phyloP scores from a whole-genome alignment of 1,140 invertebrate species.

The Holcopasites calliopsidis region DNA sequence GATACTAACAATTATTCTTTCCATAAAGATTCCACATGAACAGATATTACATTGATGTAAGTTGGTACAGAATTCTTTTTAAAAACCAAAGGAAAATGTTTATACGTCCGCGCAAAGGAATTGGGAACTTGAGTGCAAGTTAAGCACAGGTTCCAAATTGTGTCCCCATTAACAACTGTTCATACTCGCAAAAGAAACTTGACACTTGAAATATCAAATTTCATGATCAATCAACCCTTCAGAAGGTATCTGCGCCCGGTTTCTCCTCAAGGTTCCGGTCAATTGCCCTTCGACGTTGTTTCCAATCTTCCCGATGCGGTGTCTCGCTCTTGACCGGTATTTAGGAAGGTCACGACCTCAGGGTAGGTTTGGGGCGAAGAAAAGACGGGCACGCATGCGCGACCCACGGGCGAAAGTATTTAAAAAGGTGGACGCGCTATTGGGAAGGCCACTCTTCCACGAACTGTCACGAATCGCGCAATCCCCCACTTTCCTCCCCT shows the following conservation, averaged over 20 bases:
- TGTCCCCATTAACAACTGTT: no score
- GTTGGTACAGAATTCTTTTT: no score
- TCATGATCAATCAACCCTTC: not conserved
- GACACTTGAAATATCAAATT: not conserved
- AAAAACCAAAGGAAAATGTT: no score
- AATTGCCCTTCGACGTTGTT: conserved; percentile 27
- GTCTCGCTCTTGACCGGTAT: conserved; percentile 74
- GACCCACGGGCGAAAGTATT: conserved; percentile 72
- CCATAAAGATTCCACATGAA: no score
- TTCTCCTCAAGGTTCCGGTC: conserved; percentile 31
- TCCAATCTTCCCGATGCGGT: conserved; percentile 19
- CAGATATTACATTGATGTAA: no score
- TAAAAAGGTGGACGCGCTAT: conserved; percentile 71
- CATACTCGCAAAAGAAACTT: no score
- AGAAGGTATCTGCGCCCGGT: not conserved
- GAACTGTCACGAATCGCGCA: conserved; percentile 68
- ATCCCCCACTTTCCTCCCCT: conserved; percentile 42
- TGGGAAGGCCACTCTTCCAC: conserved; percentile 72
- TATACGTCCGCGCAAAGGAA: no score
- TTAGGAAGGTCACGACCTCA: conserved; percentile 75
- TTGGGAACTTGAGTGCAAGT: no score
- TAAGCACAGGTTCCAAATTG: no score
- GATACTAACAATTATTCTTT: no score
- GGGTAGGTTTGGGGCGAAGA: conserved; percentile 50
- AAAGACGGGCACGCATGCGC: conserved; percentile 64